phyloP scores from a whole-genome alignment of 2,113 vertebrate genomes.

The Kryptolebias marmoratus region DNA sequence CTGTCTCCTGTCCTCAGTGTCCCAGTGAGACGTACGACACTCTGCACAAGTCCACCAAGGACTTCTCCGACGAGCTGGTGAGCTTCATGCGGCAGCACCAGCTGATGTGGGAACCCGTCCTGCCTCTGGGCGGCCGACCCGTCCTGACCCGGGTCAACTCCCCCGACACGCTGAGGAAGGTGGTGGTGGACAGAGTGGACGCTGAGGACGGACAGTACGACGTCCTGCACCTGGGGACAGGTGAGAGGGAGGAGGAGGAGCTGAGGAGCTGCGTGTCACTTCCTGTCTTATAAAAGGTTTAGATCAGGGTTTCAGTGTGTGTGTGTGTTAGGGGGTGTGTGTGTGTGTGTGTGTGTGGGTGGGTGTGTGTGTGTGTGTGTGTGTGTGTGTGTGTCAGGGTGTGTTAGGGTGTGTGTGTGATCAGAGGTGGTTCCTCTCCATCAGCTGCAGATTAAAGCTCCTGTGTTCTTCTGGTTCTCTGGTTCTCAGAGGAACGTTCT shows the following conservation, averaged over 20 bases:
- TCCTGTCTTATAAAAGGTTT: not conserved
- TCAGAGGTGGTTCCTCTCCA: too few relatives aligned
- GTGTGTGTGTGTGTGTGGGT: not conserved
- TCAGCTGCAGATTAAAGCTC: too few relatives aligned
- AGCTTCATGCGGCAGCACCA: conserved; percentile 89
- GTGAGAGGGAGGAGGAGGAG: conserved; percentile 61
- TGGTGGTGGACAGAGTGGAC: conserved; percentile 87
- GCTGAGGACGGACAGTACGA: conserved; percentile 76
- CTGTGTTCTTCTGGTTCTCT: too few relatives aligned
- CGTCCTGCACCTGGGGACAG: conserved; percentile 87
- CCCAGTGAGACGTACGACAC: conserved; percentile 88
- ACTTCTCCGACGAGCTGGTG: conserved; percentile 87
- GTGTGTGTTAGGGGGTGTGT: not conserved
- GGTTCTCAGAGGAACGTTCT: too few relatives aligned
- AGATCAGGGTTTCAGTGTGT: not conserved
- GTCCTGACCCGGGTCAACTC: conserved; percentile 76
- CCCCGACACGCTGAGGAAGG: conserved; percentile 75
- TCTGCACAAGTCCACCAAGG: conserved; percentile 84
- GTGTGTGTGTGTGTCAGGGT: not conserved
- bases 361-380: too few relatives aligned
- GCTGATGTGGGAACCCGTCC: conserved; percentile 88
- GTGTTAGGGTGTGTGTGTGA: too few relatives aligned
- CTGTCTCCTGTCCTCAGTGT: conserved; percentile 75
- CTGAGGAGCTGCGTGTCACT: not conserved
- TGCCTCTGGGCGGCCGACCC: conserved; percentile 80